These are phyloP conservation scores for Xiphydria camelus DNA, from an alignment of 2,888 invertebrate species.

Conservation along the genomic window DNA sequence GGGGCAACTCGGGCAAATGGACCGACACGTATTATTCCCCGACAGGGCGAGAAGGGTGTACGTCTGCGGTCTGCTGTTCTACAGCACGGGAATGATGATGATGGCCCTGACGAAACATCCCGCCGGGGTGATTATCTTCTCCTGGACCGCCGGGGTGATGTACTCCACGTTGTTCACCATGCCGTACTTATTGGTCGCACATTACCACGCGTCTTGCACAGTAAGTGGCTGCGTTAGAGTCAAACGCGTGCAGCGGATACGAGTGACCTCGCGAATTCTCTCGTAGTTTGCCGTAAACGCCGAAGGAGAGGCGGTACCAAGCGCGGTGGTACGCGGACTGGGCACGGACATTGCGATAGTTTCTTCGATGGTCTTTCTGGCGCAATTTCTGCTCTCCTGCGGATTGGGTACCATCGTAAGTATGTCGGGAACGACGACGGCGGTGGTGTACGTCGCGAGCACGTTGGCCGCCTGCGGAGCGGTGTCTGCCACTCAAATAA, in stretches of 20 bases:
- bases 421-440: slow-evolving; percentile 80
- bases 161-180: slow-evolving; percentile 97
- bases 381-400: slow-evolving; percentile 88
- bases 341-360: slow-evolving; percentile 95
- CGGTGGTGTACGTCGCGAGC: slow-evolving; percentile 85
- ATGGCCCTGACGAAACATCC: slow-evolving; percentile 80
- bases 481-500: slow-evolving; percentile 81
- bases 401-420: slow-evolving; percentile 85
- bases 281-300: slow-evolving; percentile 67
- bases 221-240: slow-evolving; percentile 61
- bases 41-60: slow-evolving; percentile 85
- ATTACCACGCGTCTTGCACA: slow-evolving; percentile 89
- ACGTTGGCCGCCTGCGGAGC: slow-evolving; percentile 84
- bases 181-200: slow-evolving; percentile 92
- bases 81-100: slow-evolving; percentile 84
- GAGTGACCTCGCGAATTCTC: no score
- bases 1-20: no score
- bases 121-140: slow-evolving; percentile 82
- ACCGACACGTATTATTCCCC: no score
- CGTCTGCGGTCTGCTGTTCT: slow-evolving; percentile 84
- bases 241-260: no score
- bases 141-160: slow-evolving; percentile 95
- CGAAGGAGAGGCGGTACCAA: slow-evolving; percentile 62
- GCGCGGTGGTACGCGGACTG: slow-evolving; percentile 77
- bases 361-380: slow-evolving; percentile 94